Conservation (phyloP, 2,888 invertebrate genomes). For the Kryphioiulus occultus region DNA sequence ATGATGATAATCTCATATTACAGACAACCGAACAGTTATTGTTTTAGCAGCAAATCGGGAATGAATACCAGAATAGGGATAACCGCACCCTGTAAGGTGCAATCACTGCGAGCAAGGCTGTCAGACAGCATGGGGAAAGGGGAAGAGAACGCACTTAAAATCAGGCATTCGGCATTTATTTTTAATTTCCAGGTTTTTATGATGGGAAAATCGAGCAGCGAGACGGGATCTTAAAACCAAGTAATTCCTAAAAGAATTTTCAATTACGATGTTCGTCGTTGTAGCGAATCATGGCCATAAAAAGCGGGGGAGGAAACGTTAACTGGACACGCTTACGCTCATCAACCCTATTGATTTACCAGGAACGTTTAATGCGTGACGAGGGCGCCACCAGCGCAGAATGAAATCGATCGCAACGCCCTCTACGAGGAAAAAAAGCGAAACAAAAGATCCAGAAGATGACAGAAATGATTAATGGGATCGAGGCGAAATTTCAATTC, state of each 20-base stretch:
- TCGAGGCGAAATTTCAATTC: slow-evolving; percentile 20
- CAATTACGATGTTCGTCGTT: neutral
- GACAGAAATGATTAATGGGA: slow-evolving; percentile 42
- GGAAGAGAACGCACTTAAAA: too few relatives aligned
- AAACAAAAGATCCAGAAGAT: neutral
- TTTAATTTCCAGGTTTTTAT: neutral
- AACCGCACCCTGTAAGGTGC: neutral
- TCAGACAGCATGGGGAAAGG: neutral
- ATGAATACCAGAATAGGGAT: too few relatives aligned
- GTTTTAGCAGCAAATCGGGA: too few relatives aligned
- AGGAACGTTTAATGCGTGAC: neutral
- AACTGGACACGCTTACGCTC: neutral
- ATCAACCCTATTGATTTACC: neutral
- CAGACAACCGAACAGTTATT: too few relatives aligned
- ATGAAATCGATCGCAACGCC: neutral
- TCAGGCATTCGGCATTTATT: neutral
- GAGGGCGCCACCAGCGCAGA: neutral
- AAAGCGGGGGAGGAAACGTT: neutral
- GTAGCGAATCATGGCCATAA: neutral
- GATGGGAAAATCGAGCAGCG: neutral
- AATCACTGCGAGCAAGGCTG: neutral
- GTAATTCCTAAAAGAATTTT: neutral
- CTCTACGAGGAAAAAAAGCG: neutral
- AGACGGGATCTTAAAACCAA: neutral
- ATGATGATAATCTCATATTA: too few relatives aligned